Evolutionary conservation across 2,888 invertebrate species (phyloP).

Genomic region (Atethmia centrago): DNA sequence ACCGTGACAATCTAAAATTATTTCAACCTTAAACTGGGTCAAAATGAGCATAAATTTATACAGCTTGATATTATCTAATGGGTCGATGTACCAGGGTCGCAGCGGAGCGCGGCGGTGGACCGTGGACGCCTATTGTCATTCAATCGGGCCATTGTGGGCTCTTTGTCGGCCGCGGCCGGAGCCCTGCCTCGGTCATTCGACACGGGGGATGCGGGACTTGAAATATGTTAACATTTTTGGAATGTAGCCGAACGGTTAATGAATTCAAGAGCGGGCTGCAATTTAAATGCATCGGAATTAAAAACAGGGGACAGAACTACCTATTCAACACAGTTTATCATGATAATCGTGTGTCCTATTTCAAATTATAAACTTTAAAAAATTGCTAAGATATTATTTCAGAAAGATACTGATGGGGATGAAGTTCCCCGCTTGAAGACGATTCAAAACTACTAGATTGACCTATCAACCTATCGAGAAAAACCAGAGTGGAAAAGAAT

Average conservation of each 20-base stretch:
- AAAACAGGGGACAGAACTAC: slow-evolving; percentile 9
- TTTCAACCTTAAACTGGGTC: slow-evolving; percentile 77
- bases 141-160: slow-evolving; percentile 83
- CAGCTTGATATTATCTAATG: slow-evolving; percentile 68
- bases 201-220: slow-evolving; percentile 74
- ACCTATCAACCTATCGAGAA: not conserved
- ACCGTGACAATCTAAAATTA: slow-evolving; percentile 80
- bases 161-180: slow-evolving; percentile 78
- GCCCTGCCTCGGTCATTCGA: slow-evolving; percentile 74
- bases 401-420: not conserved
- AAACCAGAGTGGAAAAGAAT: not conserved
- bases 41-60: slow-evolving; percentile 80
- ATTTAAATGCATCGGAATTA: slow-evolving; percentile 26
- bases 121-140: slow-evolving; percentile 85
- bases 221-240: slow-evolving; percentile 66
- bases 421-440: not conserved
- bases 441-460: not conserved
- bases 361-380: not conserved
- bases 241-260: slow-evolving; percentile 51
- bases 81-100: slow-evolving; percentile 75
- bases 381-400: not conserved
- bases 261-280: slow-evolving; percentile 36
- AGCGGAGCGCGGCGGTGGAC: slow-evolving; percentile 78
- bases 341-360: not conserved
- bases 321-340: not conserved